Evolutionary conservation across 2,113 vertebrate genomes (phyloP).

Genomic region (Paradoxurus hermaphroditus): DNA sequence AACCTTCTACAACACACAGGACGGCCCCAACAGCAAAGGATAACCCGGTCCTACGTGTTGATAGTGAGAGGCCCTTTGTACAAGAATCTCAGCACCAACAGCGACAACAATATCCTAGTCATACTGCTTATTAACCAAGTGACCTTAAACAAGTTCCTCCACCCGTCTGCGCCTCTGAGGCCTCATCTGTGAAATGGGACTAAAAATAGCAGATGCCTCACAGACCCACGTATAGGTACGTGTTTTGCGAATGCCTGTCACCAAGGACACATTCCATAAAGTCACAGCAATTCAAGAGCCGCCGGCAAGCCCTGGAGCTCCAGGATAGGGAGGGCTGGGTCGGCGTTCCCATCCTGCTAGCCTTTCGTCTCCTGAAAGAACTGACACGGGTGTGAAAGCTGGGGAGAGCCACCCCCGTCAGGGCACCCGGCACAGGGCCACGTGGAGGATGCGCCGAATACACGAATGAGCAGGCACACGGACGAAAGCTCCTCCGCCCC

Average conservation of each 20-base stretch:
- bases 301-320: not conserved
- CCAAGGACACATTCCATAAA: not conserved
- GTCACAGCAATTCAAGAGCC: fast-evolving
- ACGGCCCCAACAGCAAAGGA: not conserved
- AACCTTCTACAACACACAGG: not conserved
- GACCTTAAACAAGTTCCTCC: not conserved
- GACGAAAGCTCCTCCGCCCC: fast-evolving
- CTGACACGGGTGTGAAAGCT: not conserved
- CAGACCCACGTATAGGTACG: fast-evolving
- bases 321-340: fast-evolving
- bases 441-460: fast-evolving
- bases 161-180: not conserved
- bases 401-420: fast-evolving
- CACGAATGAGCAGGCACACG: fast-evolving
- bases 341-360: not conserved
- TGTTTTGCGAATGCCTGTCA: not conserved
- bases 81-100: not conserved
- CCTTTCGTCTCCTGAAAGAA: not conserved
- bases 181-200: not conserved
- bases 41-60: fast-evolving
- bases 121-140: not conserved
- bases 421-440: not conserved
- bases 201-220: fast-evolving
- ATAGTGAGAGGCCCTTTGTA: not conserved
- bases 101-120: no score